Base-by-base conservation (phyloP, 2,797 vertebrate genomes). In the Carapus acus region DNA sequence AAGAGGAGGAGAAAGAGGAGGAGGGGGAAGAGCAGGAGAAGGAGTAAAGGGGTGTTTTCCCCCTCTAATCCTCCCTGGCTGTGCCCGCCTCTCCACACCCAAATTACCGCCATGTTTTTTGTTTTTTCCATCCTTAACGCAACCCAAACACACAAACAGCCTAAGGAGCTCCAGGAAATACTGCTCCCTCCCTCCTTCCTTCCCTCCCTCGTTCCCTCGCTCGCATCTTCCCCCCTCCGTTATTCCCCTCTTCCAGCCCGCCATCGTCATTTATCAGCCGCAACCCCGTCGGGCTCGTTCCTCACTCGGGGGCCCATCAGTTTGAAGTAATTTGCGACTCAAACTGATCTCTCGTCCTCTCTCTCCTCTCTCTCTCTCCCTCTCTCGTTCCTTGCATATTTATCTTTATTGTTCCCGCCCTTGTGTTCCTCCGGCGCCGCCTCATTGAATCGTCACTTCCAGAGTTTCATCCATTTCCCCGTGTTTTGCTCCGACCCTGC, bases 1-100 rank as follows among this genome's bases (percentile, higher is more conserved):
- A 36, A 22, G 49, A 48, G 22, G 53, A 44, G 27, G 24, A 54
- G 34, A 22, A 46, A 24, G 56, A 56, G 46, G 49, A 60, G 33
- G 61, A 45, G 47, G 56, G 38, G 58, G 27, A 49, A 21, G 44
- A 43, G 42, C 14, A 33, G 14, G 9, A 20, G 33, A 49, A 41
- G 22, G 14, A 37, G 46, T 37, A 53, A 59, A 44, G 61, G 57
- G 57, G 59, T 60, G 73, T 71, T 67, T 71, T 89, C 59, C 86
- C 84, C 80, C 80, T 83, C 80, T 91, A 88, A 92, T 91, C 89
- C 89, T 84, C 81, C 83, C 72, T 81, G 88, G 83, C 85, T 83
- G 74, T 84, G 78, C 62, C 56, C 45, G 68, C 57, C 11, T 3
- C 48, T 54, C 63, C 67, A 70, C 57, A 55, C 64, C 61, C 65